Base-by-base conservation (phyloP, 2,113 vertebrate species). In the Calypte anna region DNA sequence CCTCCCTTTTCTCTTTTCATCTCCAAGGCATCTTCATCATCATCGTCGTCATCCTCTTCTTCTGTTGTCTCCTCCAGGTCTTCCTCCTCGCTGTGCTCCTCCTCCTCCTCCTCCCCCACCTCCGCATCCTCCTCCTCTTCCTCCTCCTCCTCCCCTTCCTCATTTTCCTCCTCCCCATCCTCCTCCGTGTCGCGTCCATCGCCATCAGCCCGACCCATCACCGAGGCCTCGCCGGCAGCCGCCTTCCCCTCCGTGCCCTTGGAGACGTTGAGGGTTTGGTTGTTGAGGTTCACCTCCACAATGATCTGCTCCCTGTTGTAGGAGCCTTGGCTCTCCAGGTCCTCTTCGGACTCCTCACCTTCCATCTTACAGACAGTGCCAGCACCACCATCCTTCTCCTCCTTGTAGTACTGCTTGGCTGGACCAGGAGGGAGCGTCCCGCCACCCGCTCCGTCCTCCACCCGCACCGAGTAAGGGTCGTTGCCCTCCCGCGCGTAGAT, bases 271-370 rank as follows among this genome's bases (percentile, higher is more conserved):
- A 99, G 98, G 0, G 99, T 99, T 97, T 99, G 99, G 97, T 99
- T 99, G 97, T 99, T 99, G 89, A 99, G 98, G 95, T 99, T 99
- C 93, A 99, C 99, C 97, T 99, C 99, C 69, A 99, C 99, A 0
- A 99, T 99, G 97, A 99, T 99, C 97, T 99, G 99, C 88, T 99
- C 98, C 20, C 98, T 93, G 92, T 98, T 99, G 95, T 98, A 99
- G 5, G 98, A 98, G 50, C 96, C 73, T 78, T 98, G 98, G 77
- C 94, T 91, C 13, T 98, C 98, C 7, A 98, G 73, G 21, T 96
- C 96, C 80, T 97, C 97, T 76, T 98, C 98, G 0, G 98, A 91
- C 76, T 98, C 97, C 44, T 97, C 97, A 0, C 98, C 98, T 70
- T 99, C 99, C 64, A 98, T 96, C 95, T 98, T 99, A 82, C 98